Conservation (phyloP, 2,888 invertebrate species). For the Pristionchus maxplancki region DNA sequence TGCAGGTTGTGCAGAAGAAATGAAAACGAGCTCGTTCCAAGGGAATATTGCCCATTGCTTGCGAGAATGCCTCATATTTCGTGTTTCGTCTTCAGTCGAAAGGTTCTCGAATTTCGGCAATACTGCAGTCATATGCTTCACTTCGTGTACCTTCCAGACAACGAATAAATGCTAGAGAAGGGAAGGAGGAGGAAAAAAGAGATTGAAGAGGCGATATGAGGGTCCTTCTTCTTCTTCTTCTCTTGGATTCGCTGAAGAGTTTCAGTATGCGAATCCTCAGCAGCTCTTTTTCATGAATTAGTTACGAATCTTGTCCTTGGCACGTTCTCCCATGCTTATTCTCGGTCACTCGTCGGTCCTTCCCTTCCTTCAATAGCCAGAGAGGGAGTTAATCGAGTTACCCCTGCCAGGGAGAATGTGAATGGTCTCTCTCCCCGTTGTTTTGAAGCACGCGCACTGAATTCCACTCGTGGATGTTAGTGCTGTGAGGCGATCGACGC, state of each 20-base stretch:
- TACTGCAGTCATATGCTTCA: neutral
- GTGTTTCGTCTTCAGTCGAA: slow-evolving; percentile 1
- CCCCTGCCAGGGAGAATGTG: slow-evolving; percentile 18
- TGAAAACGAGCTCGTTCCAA: neutral
- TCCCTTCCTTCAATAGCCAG: neutral
- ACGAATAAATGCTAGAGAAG: slow-evolving; percentile 29
- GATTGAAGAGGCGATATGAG: slow-evolving; percentile 32
- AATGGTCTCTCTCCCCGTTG: slow-evolving; percentile 13
- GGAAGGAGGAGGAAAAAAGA: neutral
- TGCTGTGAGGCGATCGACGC: neutral
- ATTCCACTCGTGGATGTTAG: neutral
- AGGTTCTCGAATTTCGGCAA: neutral
- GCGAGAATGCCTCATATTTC: slow-evolving; percentile 14
- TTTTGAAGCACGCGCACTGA: slow-evolving; percentile 13
- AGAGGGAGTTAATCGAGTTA: slow-evolving; percentile 26
- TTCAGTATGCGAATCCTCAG: neutral
- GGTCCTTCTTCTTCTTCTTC: slow-evolving; percentile 6
- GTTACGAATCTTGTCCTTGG: neutral
- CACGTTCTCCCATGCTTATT: neutral
- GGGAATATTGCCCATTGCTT: neutral
- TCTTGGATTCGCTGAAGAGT: neutral
- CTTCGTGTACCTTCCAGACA: neutral
- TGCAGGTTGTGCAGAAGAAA: neutral
- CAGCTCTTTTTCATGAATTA: neutral
- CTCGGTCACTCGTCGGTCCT: neutral